Percentiles rank a stretch among this genome's conserved stretches.
These are phyloP conservation scores for Orestias chungarensis DNA, from an alignment of 2,797 vertebrate species.

Conservation along the genomic window DNA sequence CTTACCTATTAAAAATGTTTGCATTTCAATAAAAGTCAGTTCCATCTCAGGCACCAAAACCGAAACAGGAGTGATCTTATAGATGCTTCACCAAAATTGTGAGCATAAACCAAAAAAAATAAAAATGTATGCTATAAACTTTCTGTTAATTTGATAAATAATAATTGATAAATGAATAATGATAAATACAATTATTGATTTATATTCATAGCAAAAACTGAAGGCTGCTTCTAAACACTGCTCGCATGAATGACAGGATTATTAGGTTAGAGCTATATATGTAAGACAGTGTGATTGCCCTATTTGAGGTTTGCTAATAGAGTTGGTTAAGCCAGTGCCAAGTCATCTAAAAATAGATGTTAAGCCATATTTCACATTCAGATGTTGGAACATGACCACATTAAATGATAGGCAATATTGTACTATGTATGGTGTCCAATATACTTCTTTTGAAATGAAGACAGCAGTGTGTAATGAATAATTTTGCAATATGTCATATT, in stretches of 20 bases:
- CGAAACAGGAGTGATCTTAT: neutral
- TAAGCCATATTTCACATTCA: conserved; percentile 65
- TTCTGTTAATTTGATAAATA: conserved; percentile 5
- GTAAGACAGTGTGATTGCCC: conserved; percentile 51
- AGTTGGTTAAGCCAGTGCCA: conserved; percentile 65
- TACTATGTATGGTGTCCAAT: conserved; percentile 45
- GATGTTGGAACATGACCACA: conserved; percentile 62
- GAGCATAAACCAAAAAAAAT: too few relatives aligned
- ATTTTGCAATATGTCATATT: conserved; percentile 42
- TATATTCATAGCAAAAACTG: conserved; percentile 28
- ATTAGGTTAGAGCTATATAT: conserved; percentile 62
- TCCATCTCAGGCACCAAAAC: neutral
- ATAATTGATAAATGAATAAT: too few relatives aligned
- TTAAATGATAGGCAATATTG: conserved; percentile 64
- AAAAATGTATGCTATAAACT: too few relatives aligned
- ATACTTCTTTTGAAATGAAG: conserved; percentile 54
- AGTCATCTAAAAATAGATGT: conserved; percentile 70
- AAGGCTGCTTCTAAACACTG: conserved; percentile 24
- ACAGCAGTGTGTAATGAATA: conserved; percentile 49
- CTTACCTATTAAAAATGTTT: neutral
- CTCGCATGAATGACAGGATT: conserved; percentile 51
- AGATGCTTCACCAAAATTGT: neutral
- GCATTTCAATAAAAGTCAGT: neutral
- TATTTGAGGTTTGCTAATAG: conserved; percentile 70
- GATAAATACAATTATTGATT: conserved; percentile 15